Evolutionary conservation across 2,797 vertebrate species (phyloP), one percentile per base, ranked within the genome.

Genomic region (Lacerta agilis): DNA sequence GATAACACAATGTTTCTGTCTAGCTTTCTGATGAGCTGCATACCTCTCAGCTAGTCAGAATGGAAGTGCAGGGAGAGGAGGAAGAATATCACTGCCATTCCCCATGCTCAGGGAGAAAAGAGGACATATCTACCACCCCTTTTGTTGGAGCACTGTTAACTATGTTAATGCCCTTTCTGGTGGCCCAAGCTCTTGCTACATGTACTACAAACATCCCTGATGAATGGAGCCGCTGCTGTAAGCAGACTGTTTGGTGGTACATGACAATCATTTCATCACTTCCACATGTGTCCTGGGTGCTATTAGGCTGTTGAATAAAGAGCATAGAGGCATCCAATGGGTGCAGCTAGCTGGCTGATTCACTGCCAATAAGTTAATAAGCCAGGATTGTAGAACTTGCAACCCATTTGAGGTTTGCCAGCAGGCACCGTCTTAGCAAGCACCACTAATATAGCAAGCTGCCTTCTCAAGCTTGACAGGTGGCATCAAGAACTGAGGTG

Each of bases 401-500:
- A 86, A 73, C 73, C 79, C 83, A 61, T 82, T n/a, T 72, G 90
- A 55, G 66, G 67, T 67, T 82, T 90, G 86, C 38, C 75, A 79
- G 73, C 66, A 33, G 20, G 49, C 1, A 5, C 71, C 8, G 72
- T 75, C 71, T 90, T 85, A 82, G 64, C 18, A 71, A 49, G 64
- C 71, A 64, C 49, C 2, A 27, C 75, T 86, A 82, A 82, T 79
- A 72, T n/a, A 55, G 75, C 79, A 73, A 49, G 77, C 61, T 69
- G 72, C 61, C 61, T 85, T 81, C 36, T 69, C 78, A 69, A 38
- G 10, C 45, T 76, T 87, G 78, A 82, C 86, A 87, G 79, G 86
- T 82, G 64, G 78, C 82, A 64, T 77, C 66, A 87, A 82, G 82
- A 72, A 87, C 77, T 69, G 86, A 81, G 45, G 61, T 77, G 82